Evolutionary conservation across 2,888 invertebrate genomes (phyloP).

Genomic region (Napeogenes inachia): DNA sequence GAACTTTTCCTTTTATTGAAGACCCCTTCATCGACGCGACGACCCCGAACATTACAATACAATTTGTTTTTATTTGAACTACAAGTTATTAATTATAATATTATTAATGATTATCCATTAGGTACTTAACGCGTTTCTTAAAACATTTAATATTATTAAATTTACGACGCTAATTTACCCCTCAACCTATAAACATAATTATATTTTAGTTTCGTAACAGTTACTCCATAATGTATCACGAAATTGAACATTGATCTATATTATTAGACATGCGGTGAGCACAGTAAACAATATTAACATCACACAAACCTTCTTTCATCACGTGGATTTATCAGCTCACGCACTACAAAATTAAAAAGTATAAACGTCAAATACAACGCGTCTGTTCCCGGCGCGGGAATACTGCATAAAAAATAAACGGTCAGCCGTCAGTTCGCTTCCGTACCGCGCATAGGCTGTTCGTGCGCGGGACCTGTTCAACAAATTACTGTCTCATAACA

Average conservation of each 20-base stretch:
- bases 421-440: constrained; percentile 46
- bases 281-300: constrained; percentile 26
- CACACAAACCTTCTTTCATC: constrained; percentile 53
- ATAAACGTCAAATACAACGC: constrained; percentile 50
- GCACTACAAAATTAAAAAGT: constrained; percentile 49
- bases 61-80: too few species aligned
- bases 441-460: constrained; percentile 45
- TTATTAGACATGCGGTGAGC: constrained; percentile 18
- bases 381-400: constrained; percentile 44
- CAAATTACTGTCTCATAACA: constrained; percentile 20
- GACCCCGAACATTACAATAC: too few species aligned
- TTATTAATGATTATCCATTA: too few species aligned
- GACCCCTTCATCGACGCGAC: too few species aligned
- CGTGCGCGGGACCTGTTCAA: constrained; percentile 35
- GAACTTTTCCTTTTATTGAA: too few species aligned
- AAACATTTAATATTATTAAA: constrained; percentile 9
- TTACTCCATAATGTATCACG: constrained; percentile 13
- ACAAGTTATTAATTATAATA: too few species aligned
- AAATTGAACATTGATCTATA: constrained; percentile 5
- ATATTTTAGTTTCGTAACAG: constrained; percentile 8
- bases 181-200: constrained; percentile 12
- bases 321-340: constrained; percentile 39
- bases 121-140: not conserved
- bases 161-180: not conserved
- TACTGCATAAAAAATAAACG: constrained; percentile 37